Base-by-base conservation (phyloP, 2,888 invertebrate genomes). In the Callinectes sapidus region DNA sequence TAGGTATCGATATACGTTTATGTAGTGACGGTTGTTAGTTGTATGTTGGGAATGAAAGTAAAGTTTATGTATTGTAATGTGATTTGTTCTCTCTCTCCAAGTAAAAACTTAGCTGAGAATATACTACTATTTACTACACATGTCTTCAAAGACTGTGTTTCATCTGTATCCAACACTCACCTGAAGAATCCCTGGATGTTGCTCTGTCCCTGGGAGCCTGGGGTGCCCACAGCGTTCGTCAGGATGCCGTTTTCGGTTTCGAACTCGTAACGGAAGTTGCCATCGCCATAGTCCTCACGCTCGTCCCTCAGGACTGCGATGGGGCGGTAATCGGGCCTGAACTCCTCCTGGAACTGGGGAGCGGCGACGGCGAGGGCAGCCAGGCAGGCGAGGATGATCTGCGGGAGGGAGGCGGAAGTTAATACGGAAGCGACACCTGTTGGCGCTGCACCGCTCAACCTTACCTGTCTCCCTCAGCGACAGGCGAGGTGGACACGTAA, bases 221-320 rank as follows among this genome's bases (percentile, higher is more conserved):
- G 92, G 13, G 87, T 87, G 32, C 92, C 92, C 39, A 90, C 90
- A 3, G 90, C 92, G 71, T 71, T 55, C 42, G 61, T 48, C 23
- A 61, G 54, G 55, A 92, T 92, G 66, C 92, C 92, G 18, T 92
- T 92, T 77, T 90, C 92, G 10, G 92, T 90, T 55, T 92, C 92
- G 87, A 92, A 92, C 55, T 87, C 87, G 71, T 92, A 92, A n/a
- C 90, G 71, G 87, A 92, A 92, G 71, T 88, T 87, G 87, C 92
- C 92, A n/a, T 92, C 90, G 71, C 92, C 92, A 14, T 54, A 66
- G 54, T 92, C 90, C 54, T 92, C 87, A 0, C 92, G 90, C 48
- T 90, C 92, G 71, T 92, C 92, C 13, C 90, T n/a, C 32, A 92
- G 71, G 54, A 92, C 90, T 13, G 86, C 90, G 48, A 90, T 86